Conservation (phyloP, 64 coral and sea anemone genomes). For the Montipora sp. region DNA sequence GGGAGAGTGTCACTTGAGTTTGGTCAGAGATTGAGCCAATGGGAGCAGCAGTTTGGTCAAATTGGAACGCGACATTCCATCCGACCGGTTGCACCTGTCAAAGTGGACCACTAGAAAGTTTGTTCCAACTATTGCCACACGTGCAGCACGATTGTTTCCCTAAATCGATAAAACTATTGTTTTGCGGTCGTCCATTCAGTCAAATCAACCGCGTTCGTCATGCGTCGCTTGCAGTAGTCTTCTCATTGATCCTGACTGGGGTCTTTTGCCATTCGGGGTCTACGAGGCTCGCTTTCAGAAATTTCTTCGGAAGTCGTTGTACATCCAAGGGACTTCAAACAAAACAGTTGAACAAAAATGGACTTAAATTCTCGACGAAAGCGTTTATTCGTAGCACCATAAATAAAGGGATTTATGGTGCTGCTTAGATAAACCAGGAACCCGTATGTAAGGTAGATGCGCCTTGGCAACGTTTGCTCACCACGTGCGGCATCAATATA, state of each 20-base stretch:
- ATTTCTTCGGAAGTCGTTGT: background rate
- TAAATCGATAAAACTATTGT: no score
- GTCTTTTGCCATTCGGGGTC: background rate
- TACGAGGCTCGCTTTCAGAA: background rate
- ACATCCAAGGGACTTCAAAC: background rate
- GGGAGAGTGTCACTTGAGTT: no score
- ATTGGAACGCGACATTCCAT: no score
- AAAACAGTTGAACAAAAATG: conserved; percentile 32
- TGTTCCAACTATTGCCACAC: no score
- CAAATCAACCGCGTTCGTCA: background rate
- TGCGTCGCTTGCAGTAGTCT: background rate
- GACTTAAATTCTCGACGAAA: conserved; percentile 76
- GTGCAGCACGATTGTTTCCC: no score
- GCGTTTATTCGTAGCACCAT: conserved; percentile 66
- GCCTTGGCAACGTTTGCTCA: conserved; percentile 29
- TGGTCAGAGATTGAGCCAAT: no score
- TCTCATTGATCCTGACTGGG: background rate
- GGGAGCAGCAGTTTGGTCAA: no score
- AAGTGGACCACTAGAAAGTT: no score
- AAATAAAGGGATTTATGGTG: conserved; percentile 75
- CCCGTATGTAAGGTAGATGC: conserved; percentile 66
- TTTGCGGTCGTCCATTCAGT: no score
- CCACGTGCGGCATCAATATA: conserved; percentile 47
- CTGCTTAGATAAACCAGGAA: conserved; percentile 72
- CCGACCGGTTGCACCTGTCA: no score